Base-by-base conservation (phyloP, 2,797 vertebrate species). In the Acrossocheilus wenchowensis region DNA sequence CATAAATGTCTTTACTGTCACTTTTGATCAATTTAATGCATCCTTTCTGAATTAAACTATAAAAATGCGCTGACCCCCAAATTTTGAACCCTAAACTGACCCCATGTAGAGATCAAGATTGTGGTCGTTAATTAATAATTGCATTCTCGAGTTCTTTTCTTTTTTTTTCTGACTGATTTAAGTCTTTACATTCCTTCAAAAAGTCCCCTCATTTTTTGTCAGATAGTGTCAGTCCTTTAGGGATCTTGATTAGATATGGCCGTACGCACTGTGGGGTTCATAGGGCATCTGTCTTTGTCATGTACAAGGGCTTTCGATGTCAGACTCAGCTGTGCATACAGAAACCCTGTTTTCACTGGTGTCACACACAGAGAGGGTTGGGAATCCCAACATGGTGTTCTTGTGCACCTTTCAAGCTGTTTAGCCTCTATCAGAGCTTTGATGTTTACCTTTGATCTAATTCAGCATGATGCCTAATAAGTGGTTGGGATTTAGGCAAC, bases 261-360 rank as follows among this genome's bases (percentile, higher is more conserved):
- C 5, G 30, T 4, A 0, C 23, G 3, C n/a, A 9, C 17, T 68
- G 26, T 66, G 45, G 68, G 74, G 15, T 74, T 23, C 14, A 30
- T 2, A 17, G 79, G 39, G 6, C 34, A 62, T 80, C 72, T 90
- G 87, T 88, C 9, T 81, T 21, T 68, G 78, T 85, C 82, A 77
- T 82, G 64, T 78, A 5, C 36, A 41, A 88, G 52, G 86, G 84
- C 82, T 78, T 60, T 45, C 69, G 41, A 84, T 85, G 83, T 90
- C 89, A 84, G 19, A 23, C 72, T n/a, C 83, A 85, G 45, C 87
- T 87, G 81, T 71, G 50, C 57, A 57, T 11, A 83, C 50, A 78
- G 57, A 77, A 68, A 68, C 11, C 85, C 69, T 77, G 3, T 66
- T 69, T 75, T 78, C 6, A 17, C 8, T 74, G 1, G 12, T 83